Conservation (phyloP, 2,113 vertebrate species). For the Bubo scandiacus region DNA sequence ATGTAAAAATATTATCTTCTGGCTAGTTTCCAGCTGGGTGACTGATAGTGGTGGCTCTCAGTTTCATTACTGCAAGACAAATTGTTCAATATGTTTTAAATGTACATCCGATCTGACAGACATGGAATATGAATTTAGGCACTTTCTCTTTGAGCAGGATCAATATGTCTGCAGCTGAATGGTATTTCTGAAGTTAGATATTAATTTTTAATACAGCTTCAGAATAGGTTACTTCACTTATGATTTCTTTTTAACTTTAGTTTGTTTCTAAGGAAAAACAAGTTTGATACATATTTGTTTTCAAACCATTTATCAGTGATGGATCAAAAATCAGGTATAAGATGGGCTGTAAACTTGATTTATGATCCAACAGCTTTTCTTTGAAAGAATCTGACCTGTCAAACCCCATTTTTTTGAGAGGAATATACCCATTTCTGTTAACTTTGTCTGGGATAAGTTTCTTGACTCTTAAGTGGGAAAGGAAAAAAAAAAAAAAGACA, state of each 20-base stretch:
- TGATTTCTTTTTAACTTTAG: background rate
- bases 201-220: background rate
- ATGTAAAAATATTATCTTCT: constrained; percentile 12
- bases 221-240: background rate
- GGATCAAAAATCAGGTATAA: background rate
- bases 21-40: background rate
- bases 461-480: background rate
- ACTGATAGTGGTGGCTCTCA: background rate
- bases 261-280: background rate
- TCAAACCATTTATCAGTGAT: background rate
- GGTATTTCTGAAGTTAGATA: background rate
- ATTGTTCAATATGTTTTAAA: background rate
- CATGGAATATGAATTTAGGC: background rate
- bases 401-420: background rate
- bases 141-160: background rate
- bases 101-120: background rate
- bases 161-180: background rate
- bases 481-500: background rate
- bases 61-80: background rate
- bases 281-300: background rate
- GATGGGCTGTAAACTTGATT: background rate
- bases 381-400: background rate
- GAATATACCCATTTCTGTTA: background rate
- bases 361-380: background rate
- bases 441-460: background rate